Evolutionary conservation across 1,140 invertebrate genomes (phyloP).

Genomic region (Halesus radiatus): DNA sequence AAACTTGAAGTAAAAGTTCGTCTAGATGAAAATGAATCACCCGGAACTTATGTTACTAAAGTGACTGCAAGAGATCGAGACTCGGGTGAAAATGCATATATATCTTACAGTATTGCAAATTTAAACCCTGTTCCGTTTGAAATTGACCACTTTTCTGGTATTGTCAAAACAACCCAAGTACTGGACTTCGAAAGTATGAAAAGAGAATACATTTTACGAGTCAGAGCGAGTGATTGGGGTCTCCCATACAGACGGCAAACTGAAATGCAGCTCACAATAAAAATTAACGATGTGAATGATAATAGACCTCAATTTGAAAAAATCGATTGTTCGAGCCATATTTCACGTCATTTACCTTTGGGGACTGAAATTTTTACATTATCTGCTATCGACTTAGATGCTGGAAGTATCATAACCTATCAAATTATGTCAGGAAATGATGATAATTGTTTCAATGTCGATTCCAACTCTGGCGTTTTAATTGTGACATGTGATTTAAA

Average conservation of each 20-base stretch:
- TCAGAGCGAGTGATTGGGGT: slow-evolving; percentile 92
- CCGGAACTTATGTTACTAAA: slow-evolving; percentile 82
- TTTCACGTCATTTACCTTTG: slow-evolving; percentile 80
- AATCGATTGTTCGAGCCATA: slow-evolving; percentile 82
- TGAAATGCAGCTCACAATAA: slow-evolving; percentile 83
- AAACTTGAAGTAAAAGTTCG: slow-evolving; percentile 73
- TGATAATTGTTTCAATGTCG: slow-evolving; percentile 87
- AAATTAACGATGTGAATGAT: slow-evolving; percentile 87
- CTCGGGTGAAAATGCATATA: slow-evolving; percentile 90
- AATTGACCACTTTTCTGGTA: slow-evolving; percentile 92
- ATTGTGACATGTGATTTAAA: slow-evolving; percentile 78
- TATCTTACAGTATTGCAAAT: slow-evolving; percentile 90
- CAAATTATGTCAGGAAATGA: slow-evolving; percentile 86
- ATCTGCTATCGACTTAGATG: slow-evolving; percentile 90
- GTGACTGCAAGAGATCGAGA: slow-evolving; percentile 87
- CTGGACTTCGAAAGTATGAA: slow-evolving; percentile 90
- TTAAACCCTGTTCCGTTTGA: slow-evolving; percentile 88
- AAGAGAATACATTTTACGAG: slow-evolving; percentile 79
- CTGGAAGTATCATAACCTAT: slow-evolving; percentile 86
- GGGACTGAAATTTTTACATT: slow-evolving; percentile 85
- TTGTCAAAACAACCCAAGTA: slow-evolving; percentile 81
- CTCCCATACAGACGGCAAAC: slow-evolving; percentile 86
- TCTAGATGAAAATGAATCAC: slow-evolving; percentile 86
- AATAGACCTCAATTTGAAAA: slow-evolving; percentile 87
- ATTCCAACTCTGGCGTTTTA: slow-evolving; percentile 76